Evolutionary conservation across 2,113 vertebrate species (phyloP), one percentile per base, ranked within the genome.

Genomic region (Ochotona curzoniae): DNA sequence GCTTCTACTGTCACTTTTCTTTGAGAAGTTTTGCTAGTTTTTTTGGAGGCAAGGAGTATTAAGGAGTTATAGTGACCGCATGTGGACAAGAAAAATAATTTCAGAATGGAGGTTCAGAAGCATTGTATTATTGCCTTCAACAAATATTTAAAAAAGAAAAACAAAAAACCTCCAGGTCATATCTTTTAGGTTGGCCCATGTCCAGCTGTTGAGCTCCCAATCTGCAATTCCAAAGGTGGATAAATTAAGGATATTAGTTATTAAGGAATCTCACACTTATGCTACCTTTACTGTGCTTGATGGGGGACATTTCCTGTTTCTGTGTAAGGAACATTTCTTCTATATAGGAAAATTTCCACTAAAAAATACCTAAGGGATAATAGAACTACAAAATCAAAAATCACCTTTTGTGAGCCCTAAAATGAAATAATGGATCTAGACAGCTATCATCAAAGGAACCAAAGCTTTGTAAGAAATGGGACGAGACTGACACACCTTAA

Each of bases 21-120:
- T 93, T 94, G 86, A 93, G 60, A 82, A 67, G 63, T 74, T 91
- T 92, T 64, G 78, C 54, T 79, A 54, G 76, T 66, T 95, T 91
- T 89, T 91, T 70, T 49, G 47, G 60, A 74, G 44, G 66, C 57
- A 91, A 30, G 25, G 3, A 80, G 28, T 14, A 0, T 49, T 7
- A 15, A 20, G 26, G 32, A 35, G 11, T 28, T 51, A 74, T 81
- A 51, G 66, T 28, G 30, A 23, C 61, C 87, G 69, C 28, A 78
- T 21, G 94, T 82, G 51, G 8, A 14, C 83, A 80, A 92, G 47
- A 88, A 93, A 93, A 94, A 90, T 76, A 83, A 90, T 83, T 89
- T 76, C 57, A 87, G 32, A 83, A 47, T 49, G 14, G 21, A 3
- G 17, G n/a, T 5, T n/a, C 20, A 89, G 86, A 95, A 86, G 20